A percentile compares a stretch with the other conserved stretches of the same genome.
Evolutionary conservation across 2,113 vertebrate species (phyloP).

Genomic region (Gambusia holbrooki): DNA sequence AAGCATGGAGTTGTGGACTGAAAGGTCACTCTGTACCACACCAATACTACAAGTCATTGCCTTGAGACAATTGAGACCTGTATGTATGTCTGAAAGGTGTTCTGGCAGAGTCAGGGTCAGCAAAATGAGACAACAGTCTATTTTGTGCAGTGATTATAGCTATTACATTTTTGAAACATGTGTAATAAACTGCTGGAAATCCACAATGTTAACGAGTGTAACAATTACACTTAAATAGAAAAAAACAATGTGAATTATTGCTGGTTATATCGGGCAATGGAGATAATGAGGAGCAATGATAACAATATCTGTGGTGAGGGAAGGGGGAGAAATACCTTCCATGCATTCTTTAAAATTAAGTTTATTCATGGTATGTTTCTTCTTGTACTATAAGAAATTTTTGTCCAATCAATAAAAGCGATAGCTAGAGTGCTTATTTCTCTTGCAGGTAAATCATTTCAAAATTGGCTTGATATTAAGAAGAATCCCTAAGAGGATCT

Average conservation of each 20-base stretch:
- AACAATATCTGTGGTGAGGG: constrained; percentile 37
- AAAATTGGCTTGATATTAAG: constrained; percentile 77
- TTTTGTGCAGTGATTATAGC: constrained; percentile 23
- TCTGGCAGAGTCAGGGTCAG: constrained; percentile 4
- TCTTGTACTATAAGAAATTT: constrained; percentile 74
- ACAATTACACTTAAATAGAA: constrained; percentile 51
- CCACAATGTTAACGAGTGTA: constrained; percentile 24
- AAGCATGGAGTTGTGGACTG: constrained; percentile 34
- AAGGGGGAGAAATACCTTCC: constrained; percentile 8
- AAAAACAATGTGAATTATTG: constrained; percentile 64
- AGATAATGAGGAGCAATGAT: constrained; percentile 68
- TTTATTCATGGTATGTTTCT: constrained; percentile 65
- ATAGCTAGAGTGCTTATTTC: constrained; percentile 75
- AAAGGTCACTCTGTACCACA: constrained; percentile 53
- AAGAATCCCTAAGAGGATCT: constrained; percentile 67
- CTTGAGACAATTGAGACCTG: constrained; percentile 13
- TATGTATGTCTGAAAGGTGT: constrained; percentile 24
- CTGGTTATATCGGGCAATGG: constrained; percentile 52
- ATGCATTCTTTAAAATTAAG: constrained; percentile 66
- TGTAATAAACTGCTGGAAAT: constrained; percentile 8
- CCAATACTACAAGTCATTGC: constrained; percentile 14
- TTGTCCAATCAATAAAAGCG: constrained; percentile 67
- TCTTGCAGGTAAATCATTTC: constrained; percentile 75
- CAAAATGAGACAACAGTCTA: constrained; percentile 14
- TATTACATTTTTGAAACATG: constrained; percentile 47